Base-by-base conservation (phyloP, 2,113 vertebrate genomes). In the Oxyura jamaicensis region DNA sequence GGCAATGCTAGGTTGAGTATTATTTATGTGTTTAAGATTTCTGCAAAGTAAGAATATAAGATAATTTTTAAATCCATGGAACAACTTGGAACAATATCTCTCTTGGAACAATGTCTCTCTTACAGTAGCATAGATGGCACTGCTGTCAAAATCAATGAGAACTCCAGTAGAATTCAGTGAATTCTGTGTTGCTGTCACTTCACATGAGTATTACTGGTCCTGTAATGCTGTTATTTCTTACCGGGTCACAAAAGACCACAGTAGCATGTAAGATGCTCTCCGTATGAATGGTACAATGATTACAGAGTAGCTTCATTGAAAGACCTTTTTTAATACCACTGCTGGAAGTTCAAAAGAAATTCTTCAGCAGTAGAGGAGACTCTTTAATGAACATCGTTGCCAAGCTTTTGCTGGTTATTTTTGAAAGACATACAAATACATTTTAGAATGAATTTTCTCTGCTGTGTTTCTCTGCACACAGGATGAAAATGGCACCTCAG, bases 101-200 rank as follows among this genome's bases (percentile, higher is more conserved):
- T 21, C 46, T 48, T 48, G 46, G 20, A 48, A 48, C 46, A 48
- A 48, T 10, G 46, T 73, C 56, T 83, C 39, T 91, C n/a, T 66
- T n/a, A 25, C 42, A 20, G 71, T 66, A 72, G 68, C 17, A 69
- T 36, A 65, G 67, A 79, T 91, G 91, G 68, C 74, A 65, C 59
- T 87, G 74, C 91, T 96, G 89, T 96, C 91, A 95, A 97, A 97
- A 95, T 87, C 83, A 81, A 39, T 92, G 76, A 90, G 65, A 93
- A 90, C 60, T 53, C 53, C 83, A 82, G 67, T 83, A 90, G 90
- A 92, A 96, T 44, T 86, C 60, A 87, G 67, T 62, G 59, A 92
- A 44, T 63, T 83, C 56, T 80, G 17, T 78, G 79, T 80, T 88
- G 42, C 87, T 94, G 84, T 93, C 95, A 71, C 91, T 95, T 97